These are phyloP conservation scores for Myiozetetes cayanensis DNA, from an alignment of 2,113 vertebrate species.

Conservation along the genomic window DNA sequence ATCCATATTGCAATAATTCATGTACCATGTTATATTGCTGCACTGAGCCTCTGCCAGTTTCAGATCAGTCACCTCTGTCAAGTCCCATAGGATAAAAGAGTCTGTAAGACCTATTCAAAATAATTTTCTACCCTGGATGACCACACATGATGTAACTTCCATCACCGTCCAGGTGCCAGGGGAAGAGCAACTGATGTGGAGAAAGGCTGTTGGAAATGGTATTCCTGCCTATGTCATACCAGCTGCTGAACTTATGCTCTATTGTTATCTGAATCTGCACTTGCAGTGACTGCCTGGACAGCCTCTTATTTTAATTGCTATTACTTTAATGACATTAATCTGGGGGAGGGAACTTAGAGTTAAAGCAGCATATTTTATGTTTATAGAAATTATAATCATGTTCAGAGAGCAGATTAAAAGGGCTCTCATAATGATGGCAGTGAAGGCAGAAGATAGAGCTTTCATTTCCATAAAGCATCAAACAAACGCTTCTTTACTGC, in stretches of 20 bases:
- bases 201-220: neutral
- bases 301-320: slow-evolving; percentile 40
- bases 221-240: neutral
- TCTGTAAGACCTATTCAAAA: neutral
- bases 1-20: neutral
- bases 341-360: neutral
- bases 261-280: neutral
- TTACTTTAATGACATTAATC: slow-evolving; percentile 41
- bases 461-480: slow-evolving; percentile 62
- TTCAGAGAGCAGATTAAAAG: slow-evolving; percentile 58
- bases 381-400: slow-evolving; percentile 44
- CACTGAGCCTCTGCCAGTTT: neutral
- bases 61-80: slow-evolving; percentile 5
- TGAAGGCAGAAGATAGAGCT: slow-evolving; percentile 59
- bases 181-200: neutral
- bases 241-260: slow-evolving; percentile 18
- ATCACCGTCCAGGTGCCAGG: neutral
- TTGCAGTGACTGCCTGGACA: neutral
- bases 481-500: slow-evolving; percentile 56
- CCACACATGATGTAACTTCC: neutral
- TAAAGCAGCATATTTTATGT: slow-evolving; percentile 45
- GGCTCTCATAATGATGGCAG: slow-evolving; percentile 41
- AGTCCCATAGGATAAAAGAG: neutral
- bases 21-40: neutral
- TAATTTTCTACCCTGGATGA: neutral